Evolutionary conservation across 2,113 vertebrate genomes (phyloP).

Genomic region (Ameiurus melas): DNA sequence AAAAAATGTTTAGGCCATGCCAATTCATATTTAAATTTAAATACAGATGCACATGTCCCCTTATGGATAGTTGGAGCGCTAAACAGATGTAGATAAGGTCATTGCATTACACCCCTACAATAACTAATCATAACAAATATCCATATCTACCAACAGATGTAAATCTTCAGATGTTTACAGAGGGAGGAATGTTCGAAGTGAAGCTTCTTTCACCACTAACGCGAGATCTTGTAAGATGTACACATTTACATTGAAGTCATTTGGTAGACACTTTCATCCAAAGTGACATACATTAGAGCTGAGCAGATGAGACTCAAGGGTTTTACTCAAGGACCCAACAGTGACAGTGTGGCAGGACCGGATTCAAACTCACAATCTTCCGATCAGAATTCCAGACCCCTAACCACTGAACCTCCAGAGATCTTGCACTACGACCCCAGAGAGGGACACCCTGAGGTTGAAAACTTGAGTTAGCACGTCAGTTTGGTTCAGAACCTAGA

Average conservation of each 20-base stretch:
- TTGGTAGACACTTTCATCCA: background rate
- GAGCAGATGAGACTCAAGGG: background rate
- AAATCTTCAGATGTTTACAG: background rate
- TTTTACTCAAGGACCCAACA: background rate
- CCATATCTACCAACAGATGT: background rate
- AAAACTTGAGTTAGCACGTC: background rate
- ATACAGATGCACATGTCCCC: too few species aligned
- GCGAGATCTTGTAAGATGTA: background rate
- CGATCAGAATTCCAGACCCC: background rate
- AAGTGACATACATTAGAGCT: background rate
- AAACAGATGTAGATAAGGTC: background rate
- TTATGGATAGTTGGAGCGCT: background rate
- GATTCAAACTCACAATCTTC: background rate
- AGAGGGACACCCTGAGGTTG: background rate
- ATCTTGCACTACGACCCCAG: background rate
- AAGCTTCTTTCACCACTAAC: background rate
- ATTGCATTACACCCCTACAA: background rate
- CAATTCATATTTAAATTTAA: too few species aligned
- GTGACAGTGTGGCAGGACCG: background rate
- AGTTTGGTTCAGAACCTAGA: background rate
- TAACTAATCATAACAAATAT: background rate
- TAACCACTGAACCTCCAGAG: background rate
- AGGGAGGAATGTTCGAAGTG: background rate
- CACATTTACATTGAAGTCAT: background rate
- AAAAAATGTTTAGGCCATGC: too few species aligned